Evolutionary conservation across 2,888 invertebrate genomes (phyloP), one percentile per base, ranked within the genome.

Genomic region (Lasioglossum marginatum): DNA sequence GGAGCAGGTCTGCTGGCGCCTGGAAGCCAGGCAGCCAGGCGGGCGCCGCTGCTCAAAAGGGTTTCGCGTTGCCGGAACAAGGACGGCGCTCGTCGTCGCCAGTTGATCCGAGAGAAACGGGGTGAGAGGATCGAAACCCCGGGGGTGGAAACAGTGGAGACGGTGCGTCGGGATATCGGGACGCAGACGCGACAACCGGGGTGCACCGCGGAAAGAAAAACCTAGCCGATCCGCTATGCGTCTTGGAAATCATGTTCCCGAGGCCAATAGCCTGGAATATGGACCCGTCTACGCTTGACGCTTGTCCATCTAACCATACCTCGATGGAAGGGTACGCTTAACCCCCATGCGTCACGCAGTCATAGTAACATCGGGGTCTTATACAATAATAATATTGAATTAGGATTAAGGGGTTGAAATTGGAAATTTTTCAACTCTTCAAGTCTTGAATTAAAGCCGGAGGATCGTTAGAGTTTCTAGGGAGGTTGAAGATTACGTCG

Each of bases 11-110:
- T 89, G 90, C 91, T 91, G 95, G 95, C 95, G 95, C 95, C 95
- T 93, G 93, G 87, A 91, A 92, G 91, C 93, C 94, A 94, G 95
- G 95, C 94, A 95, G 94, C 94, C 95, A 94, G 95, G 92, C 95
- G 95, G 95, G 95, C 95, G 95, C 95, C 95, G 85, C 71, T 86
- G 93, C 90, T 92, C 91, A 89, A 93, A 94, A 94, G 94, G 94
- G 94, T 94, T 94, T 93, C 92, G 70, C 92, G 84, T 91, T 86
- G 85, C 82, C 81, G 83, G 81, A 72, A 93, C 83, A 80, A 87
- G 89, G 91, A 93, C 82, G 78, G 75, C 81, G 76, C 78, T 73
- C 75, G 87, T 77, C 87, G 87, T 85, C 85, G 83, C 70, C 80
- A 78, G 81, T 66, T 80, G 83, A 79, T 80, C 80, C 86, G 89